A percentile compares a stretch with the other conserved stretches of the same genome.
phyloP scores from a whole-genome alignment of 1,140 invertebrate species.

The Hyles vespertilio region DNA sequence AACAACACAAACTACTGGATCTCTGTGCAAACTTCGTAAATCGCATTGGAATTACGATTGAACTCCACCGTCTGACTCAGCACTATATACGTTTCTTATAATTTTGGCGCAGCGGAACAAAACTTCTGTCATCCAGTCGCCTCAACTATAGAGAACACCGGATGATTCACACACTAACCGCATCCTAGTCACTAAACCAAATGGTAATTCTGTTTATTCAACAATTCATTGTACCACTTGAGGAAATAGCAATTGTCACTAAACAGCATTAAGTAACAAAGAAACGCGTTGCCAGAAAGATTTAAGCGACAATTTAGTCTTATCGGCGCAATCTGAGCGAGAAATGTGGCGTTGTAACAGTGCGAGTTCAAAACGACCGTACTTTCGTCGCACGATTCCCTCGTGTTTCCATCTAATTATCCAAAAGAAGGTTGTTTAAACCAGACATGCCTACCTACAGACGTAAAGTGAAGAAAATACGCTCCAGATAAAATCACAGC shows the following conservation, averaged over 20 bases:
- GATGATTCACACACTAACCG: slow-evolving; percentile 18
- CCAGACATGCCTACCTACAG: slow-evolving; percentile 17
- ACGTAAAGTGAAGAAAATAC: slow-evolving; percentile 15
- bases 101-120: too few relatives aligned
- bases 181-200: slow-evolving; percentile 1
- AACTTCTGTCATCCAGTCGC: neutral
- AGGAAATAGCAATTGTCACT: slow-evolving; percentile 46
- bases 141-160: too few relatives aligned
- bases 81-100: slow-evolving; percentile 7
- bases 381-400: slow-evolving; percentile 36
- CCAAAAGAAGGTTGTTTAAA: slow-evolving; percentile 31
- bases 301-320: slow-evolving; percentile 44
- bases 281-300: slow-evolving; percentile 44
- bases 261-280: slow-evolving; percentile 48
- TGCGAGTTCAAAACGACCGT: slow-evolving; percentile 40
- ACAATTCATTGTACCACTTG: slow-evolving; percentile 50
- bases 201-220: slow-evolving; percentile 43
- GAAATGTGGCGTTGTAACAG: slow-evolving; percentile 41
- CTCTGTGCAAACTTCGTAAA: slow-evolving; percentile 6
- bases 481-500: slow-evolving; percentile 16
- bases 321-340: slow-evolving; percentile 42
- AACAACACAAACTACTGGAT: slow-evolving; percentile 19
- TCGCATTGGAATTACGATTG: slow-evolving; percentile 16
- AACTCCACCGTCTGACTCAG: slow-evolving; percentile 13
- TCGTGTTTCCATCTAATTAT: slow-evolving; percentile 39